A percentile compares a stretch with the other conserved stretches of the same genome.
These are phyloP conservation scores for Caloenas nicobarica DNA, from an alignment of 2,113 vertebrate species.

Conservation along the genomic window DNA sequence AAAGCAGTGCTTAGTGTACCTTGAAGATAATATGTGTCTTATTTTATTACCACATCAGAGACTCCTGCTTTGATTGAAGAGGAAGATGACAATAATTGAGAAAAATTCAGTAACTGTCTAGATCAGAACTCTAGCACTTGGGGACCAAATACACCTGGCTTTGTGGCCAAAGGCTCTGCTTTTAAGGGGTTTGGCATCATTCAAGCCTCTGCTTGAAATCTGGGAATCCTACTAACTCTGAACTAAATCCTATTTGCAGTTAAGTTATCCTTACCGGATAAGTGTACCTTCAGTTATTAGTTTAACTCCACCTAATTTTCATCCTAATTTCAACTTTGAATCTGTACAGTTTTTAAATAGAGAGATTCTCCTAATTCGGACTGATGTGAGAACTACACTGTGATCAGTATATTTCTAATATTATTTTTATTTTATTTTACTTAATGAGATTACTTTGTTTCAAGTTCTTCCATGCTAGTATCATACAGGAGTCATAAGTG, in stretches of 20 bases:
- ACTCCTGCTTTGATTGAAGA: neutral
- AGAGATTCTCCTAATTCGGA: neutral
- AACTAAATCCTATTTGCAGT: neutral
- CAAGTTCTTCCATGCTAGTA: neutral
- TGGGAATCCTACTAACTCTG: neutral
- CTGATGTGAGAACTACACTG: neutral
- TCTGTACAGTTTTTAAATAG: neutral
- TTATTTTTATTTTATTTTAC: neutral
- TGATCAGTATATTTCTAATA: too few species aligned
- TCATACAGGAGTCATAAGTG: neutral
- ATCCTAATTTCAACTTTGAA: neutral
- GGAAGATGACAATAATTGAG: neutral
- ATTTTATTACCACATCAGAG: neutral
- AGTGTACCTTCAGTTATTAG: neutral
- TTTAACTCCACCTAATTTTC: neutral
- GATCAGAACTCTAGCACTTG: neutral
- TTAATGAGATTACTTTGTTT: neutral
- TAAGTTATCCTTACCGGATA: neutral
- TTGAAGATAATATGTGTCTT: neutral
- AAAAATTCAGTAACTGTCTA: neutral
- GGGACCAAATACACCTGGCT: neutral
- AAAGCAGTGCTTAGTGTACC: neutral
- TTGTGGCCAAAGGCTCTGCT: neutral
- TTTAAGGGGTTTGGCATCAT: too few species aligned
- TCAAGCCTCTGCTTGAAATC: neutral